These are phyloP conservation scores for Toxotes chatareus DNA, from an alignment of 2,113 vertebrate genomes.

Conservation along the genomic window DNA sequence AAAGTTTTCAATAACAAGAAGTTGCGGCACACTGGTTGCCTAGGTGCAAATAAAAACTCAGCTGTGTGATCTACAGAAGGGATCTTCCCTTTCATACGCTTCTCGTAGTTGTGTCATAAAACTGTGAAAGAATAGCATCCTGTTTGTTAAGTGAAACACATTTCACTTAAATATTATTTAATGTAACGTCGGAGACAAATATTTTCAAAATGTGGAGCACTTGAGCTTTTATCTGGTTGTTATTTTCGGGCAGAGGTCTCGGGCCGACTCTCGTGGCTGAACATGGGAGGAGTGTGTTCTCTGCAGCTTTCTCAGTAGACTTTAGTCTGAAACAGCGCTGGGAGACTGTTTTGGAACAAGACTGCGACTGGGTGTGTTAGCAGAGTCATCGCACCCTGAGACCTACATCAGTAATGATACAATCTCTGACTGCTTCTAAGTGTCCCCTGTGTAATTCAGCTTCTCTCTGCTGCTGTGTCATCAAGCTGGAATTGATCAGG, in stretches of 20 bases:
- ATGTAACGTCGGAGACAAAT: no score
- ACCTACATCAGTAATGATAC: conserved; percentile 55
- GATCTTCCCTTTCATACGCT: neutral
- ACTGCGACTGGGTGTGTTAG: conserved; percentile 35
- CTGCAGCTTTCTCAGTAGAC: conserved; percentile 15
- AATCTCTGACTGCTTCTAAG: conserved; percentile 22
- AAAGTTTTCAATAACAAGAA: conserved; percentile 15
- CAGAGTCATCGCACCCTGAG: conserved; percentile 40
- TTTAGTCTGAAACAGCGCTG: neutral
- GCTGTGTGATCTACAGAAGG: neutral
- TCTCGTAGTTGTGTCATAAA: neutral
- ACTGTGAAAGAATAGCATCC: neutral
- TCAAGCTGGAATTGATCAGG: conserved; percentile 44
- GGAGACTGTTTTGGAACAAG: conserved; percentile 49
- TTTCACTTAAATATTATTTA: no score
- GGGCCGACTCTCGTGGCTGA: neutral
- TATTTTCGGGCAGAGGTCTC: no score
- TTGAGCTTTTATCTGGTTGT: no score
- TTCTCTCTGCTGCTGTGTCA: conserved; percentile 61
- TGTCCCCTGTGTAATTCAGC: conserved; percentile 47
- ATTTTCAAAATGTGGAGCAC: no score
- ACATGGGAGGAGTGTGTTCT: neutral
- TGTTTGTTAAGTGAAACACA: no score
- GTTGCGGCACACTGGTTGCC: conserved; percentile 31
- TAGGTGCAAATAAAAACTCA: conserved; percentile 11